Conservation (phyloP, 2,113 vertebrate species). For the Myotis brandtii region DNA sequence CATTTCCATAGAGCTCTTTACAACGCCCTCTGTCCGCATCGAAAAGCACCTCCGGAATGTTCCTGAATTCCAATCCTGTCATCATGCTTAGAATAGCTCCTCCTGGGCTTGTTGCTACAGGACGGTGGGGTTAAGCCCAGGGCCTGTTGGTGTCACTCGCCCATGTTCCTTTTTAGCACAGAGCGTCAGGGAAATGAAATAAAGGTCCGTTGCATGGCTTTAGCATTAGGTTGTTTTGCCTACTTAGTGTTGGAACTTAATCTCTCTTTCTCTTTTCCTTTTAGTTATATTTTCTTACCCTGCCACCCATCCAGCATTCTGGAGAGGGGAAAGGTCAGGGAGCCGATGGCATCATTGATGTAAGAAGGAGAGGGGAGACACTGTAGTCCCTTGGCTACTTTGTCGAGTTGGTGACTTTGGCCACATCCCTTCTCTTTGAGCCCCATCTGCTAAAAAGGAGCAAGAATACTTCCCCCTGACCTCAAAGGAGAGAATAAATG, state of each 20-base stretch:
- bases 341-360: background rate
- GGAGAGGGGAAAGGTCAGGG: background rate
- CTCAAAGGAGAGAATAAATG: background rate
- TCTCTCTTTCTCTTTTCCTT: background rate
- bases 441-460: background rate
- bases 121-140: background rate
- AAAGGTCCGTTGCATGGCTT: background rate
- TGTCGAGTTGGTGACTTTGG: background rate
- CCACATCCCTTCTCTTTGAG: background rate
- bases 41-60: conserved; percentile 33
- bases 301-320: background rate
- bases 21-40: background rate
- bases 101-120: conserved; percentile 2
- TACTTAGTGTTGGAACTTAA: background rate
- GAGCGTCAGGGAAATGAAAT: background rate
- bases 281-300: conserved; percentile 40
- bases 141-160: background rate
- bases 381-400: background rate
- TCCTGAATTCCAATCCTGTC: conserved; percentile 1
- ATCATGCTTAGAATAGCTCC: conserved; percentile 30
- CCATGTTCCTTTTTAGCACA: background rate
- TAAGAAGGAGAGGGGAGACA: background rate
- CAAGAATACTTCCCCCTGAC: background rate
- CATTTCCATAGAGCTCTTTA: background rate
- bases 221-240: background rate